Percentiles rank a stretch among this genome's conserved stretches.
Conservation (phyloP, 1,140 invertebrate species). For the Drosophila suzukii region DNA sequence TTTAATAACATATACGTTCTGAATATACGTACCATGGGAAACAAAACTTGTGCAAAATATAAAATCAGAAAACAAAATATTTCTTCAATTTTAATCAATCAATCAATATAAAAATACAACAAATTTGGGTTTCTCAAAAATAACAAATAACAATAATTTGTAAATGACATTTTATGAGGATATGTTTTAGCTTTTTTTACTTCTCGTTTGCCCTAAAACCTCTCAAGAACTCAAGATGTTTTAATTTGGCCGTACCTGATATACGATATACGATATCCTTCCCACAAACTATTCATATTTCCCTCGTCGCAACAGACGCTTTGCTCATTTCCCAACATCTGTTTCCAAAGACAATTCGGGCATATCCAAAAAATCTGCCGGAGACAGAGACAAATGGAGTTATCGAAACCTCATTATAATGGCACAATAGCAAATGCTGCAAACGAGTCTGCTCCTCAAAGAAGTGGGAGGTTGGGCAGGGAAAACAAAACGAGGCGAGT, state of each 20-base stretch:
- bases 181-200: no score
- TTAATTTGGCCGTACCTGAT: background rate
- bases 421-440: slow-evolving; percentile 58
- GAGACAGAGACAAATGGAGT: slow-evolving; percentile 79
- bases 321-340: slow-evolving; percentile 30
- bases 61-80: no score
- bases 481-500: background rate
- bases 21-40: no score
- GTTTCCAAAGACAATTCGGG: slow-evolving; percentile 30
- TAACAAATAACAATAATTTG: no score
- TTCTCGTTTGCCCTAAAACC: no score
- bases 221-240: background rate
- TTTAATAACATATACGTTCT: no score
- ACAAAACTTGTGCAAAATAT: no score
- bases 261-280: slow-evolving; percentile 5
- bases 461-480: background rate
- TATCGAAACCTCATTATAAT: slow-evolving; percentile 80
- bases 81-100: no score
- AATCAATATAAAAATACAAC: no score
- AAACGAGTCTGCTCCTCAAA: slow-evolving; percentile 9
- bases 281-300: slow-evolving; percentile 12
- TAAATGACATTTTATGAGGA: no score
- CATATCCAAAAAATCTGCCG: slow-evolving; percentile 51
- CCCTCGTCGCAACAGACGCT: background rate
- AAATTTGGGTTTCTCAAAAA: no score